Evolutionary conservation across 2,113 vertebrate species (phyloP).

Genomic region (Sebastes schlegelii): DNA sequence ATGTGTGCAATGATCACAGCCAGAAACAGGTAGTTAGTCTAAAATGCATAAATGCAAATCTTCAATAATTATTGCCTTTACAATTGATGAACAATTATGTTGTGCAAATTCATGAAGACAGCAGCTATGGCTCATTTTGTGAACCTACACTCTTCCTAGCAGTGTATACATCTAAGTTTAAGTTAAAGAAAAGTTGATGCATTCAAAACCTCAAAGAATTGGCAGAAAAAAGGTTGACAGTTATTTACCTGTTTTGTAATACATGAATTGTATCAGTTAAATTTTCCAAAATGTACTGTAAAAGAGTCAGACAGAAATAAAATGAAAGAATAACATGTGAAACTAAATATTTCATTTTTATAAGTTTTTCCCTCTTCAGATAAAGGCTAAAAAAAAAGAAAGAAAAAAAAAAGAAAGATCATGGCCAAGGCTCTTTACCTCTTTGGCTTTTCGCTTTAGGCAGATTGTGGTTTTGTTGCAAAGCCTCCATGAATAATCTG

Average conservation of each 20-base stretch:
- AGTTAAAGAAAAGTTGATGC: neutral
- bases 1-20: neutral
- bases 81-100: no score
- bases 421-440: constrained; percentile 49
- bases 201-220: neutral
- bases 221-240: neutral
- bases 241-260: neutral
- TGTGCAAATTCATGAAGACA: neutral
- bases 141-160: neutral
- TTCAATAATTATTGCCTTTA: neutral
- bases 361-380: constrained; percentile 11
- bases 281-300: neutral
- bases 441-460: constrained; percentile 51
- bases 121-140: neutral
- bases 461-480: constrained; percentile 76
- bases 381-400: constrained; percentile 34
- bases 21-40: neutral
- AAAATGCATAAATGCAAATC: neutral
- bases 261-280: neutral
- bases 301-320: neutral
- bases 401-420: constrained; percentile 37
- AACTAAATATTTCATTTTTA: constrained; percentile 20
- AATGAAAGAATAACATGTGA: constrained; percentile 7
- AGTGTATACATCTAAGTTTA: neutral
- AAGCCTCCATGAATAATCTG: constrained; percentile 73